A percentile compares a stretch with the other conserved stretches of the same genome.
phyloP scores from a whole-genome alignment of 2,797 vertebrate species.

The Crenichthys baileyi region DNA sequence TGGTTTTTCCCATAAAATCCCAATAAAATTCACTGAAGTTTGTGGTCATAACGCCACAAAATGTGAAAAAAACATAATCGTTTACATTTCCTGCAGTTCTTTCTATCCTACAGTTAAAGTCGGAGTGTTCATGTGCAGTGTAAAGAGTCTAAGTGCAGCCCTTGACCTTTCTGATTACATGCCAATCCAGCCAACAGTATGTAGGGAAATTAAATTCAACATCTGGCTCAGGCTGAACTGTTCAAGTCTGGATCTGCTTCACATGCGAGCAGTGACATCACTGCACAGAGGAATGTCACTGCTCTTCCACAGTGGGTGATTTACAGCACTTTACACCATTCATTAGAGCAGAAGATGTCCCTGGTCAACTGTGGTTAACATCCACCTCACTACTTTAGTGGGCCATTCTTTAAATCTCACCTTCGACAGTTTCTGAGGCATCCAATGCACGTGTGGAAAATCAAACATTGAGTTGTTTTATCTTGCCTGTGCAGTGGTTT shows the following conservation, averaged over 20 bases:
- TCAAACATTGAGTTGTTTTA: conserved; percentile 43
- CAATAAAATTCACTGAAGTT: neutral
- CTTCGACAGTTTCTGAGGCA: conserved; percentile 31
- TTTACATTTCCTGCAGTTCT: conserved; percentile 7
- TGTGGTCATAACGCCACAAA: neutral
- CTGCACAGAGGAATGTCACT: conserved; percentile 76
- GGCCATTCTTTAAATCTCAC: conserved; percentile 48
- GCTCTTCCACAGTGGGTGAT: conserved; percentile 73
- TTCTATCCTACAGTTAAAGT: conserved; percentile 9
- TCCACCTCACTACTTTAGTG: conserved; percentile 72
- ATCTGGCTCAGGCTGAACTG: conserved; percentile 74
- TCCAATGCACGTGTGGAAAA: conserved; percentile 30
- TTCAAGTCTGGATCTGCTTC: conserved; percentile 86
- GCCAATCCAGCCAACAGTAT: conserved; percentile 34
- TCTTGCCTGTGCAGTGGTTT: conserved; percentile 27
- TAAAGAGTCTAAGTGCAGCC: conserved; percentile 31
- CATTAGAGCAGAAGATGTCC: conserved; percentile 67
- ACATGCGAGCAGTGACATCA: conserved; percentile 80
- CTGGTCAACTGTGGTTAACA: conserved; percentile 56
- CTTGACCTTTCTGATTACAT: conserved; percentile 23
- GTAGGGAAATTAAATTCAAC: conserved; percentile 73
- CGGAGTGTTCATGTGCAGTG: conserved; percentile 2
- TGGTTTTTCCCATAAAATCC: neutral
- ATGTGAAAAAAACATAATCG: neutral
- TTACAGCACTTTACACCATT: conserved; percentile 74